phyloP scores from a whole-genome alignment of 2,797 vertebrate species.

The Denticeps clupeoides region DNA sequence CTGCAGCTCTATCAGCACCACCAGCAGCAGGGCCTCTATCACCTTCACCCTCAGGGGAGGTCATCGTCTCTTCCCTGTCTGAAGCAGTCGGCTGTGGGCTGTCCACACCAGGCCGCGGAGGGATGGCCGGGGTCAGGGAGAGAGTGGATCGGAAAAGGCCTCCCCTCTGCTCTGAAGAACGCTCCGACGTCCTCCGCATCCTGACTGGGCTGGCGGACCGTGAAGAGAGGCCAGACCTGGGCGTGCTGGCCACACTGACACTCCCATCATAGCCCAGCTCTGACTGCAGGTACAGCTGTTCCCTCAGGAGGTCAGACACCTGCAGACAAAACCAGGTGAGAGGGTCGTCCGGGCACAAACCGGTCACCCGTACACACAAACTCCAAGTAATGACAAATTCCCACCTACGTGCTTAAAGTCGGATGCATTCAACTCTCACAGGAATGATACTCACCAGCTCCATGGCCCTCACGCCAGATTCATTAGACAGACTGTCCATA shows the following conservation, averaged over 20 bases:
- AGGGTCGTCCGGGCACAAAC: not conserved
- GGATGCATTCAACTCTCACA: not conserved
- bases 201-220: slow-evolving; percentile 62
- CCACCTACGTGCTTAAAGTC: not conserved
- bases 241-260: slow-evolving; percentile 36
- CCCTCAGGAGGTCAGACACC: slow-evolving; percentile 83
- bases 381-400: not conserved
- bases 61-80: not conserved
- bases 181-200: slow-evolving; percentile 18
- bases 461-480: slow-evolving; percentile 76
- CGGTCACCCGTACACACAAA: not conserved
- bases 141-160: slow-evolving; percentile 72
- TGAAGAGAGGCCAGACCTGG: slow-evolving; percentile 60
- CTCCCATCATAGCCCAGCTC: slow-evolving; percentile 65
- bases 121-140: slow-evolving; percentile 69
- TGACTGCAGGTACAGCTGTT: slow-evolving; percentile 80
- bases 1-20: slow-evolving; percentile 29
- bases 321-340: slow-evolving; percentile 38
- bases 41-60: not conserved
- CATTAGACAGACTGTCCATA: slow-evolving; percentile 67
- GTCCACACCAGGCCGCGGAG: slow-evolving; percentile 51
- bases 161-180: slow-evolving; percentile 35
- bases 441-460: slow-evolving; percentile 70
- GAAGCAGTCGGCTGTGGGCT: slow-evolving; percentile 6
- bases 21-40: not conserved